Conservation (phyloP, 2,888 invertebrate species). For the Dryomyza anilis region DNA sequence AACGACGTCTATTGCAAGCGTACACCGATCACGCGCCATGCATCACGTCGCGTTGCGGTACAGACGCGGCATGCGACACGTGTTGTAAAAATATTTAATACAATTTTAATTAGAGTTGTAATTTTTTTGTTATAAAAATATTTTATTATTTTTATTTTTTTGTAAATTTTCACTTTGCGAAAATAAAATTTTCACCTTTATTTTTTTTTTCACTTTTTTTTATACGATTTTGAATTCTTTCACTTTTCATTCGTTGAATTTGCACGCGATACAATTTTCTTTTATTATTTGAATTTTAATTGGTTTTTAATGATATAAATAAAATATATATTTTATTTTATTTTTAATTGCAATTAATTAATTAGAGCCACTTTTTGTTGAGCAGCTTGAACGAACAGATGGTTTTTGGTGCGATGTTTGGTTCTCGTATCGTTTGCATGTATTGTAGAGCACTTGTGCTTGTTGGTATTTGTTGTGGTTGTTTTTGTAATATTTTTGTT, state of each 20-base stretch:
- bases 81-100: not conserved
- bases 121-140: not conserved
- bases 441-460: too few relatives aligned
- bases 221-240: not conserved
- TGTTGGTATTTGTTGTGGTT: too few relatives aligned
- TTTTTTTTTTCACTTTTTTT: too few relatives aligned
- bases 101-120: constrained; percentile 1
- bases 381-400: too few relatives aligned
- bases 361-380: too few relatives aligned
- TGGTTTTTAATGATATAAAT: too few relatives aligned
- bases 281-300: not conserved
- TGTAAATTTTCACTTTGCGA: constrained; percentile 1
- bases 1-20: too few relatives aligned
- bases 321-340: too few relatives aligned
- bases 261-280: constrained; percentile 9
- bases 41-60: constrained; percentile 4
- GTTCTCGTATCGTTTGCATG: not conserved
- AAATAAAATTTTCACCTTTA: not conserved
- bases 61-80: constrained; percentile 7
- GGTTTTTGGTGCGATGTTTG: not conserved
- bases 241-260: constrained; percentile 1
- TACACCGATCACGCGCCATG: not conserved
- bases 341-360: too few relatives aligned
- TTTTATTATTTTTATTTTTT: not conserved
- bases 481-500: not conserved